phyloP scores from a whole-genome alignment of 2,113 vertebrate species.

The Fulica atra region DNA sequence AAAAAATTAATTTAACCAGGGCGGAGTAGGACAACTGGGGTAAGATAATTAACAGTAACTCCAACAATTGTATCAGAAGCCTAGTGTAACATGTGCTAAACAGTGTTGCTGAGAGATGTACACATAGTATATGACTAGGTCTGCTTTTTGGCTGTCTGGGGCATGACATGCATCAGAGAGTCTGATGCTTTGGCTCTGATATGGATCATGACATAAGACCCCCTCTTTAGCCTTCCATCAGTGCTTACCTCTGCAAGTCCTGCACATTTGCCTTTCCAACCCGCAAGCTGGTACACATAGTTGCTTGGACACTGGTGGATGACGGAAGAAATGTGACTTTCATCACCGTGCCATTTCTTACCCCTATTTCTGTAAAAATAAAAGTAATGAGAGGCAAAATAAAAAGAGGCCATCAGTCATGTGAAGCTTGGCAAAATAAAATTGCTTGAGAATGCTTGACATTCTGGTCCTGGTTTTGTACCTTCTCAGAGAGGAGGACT shows the following conservation, averaged over 20 bases:
- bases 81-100: background rate
- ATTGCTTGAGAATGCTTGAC: background rate
- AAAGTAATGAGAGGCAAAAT: background rate
- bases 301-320: background rate
- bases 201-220: background rate
- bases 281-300: background rate
- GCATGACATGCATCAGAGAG: background rate
- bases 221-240: background rate
- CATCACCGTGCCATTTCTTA: background rate
- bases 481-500: background rate
- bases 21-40: background rate
- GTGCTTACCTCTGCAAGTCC: background rate
- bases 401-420: background rate
- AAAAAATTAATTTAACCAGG: background rate
- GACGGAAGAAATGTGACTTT: background rate
- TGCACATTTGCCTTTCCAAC: background rate
- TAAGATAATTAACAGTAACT: background rate
- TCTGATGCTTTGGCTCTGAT: background rate
- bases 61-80: background rate
- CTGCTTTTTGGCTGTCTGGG: background rate
- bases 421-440: background rate
- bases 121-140: background rate
- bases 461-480: background rate
- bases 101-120: background rate
- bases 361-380: background rate